phyloP scores from a whole-genome alignment of 2,888 invertebrate genomes.

The Hyposoter dolosus region DNA sequence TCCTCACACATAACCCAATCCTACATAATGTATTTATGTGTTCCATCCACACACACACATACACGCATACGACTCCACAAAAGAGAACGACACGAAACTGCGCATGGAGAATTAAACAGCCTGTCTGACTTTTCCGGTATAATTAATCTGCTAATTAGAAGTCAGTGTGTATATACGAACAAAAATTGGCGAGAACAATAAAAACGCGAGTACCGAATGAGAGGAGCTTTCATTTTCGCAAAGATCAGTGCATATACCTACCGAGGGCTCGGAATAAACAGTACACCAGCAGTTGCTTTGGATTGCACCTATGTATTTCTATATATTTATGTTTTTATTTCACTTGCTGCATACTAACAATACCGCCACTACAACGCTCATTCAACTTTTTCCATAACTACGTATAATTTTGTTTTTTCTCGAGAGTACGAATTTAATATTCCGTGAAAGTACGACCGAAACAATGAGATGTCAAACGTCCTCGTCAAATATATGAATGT shows the following conservation, averaged over 20 bases:
- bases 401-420: not conserved
- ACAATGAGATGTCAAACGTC: conserved; percentile 20
- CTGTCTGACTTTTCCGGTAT: conserved; percentile 66
- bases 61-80: not conserved
- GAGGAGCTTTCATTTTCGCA: conserved; percentile 32
- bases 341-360: conserved; percentile 26
- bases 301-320: not conserved
- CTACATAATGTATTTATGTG: not conserved
- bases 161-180: conserved; percentile 54
- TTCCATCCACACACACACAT: not conserved
- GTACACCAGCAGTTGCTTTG: not conserved
- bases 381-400: not conserved
- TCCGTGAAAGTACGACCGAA: not conserved
- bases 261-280: conserved; percentile 25
- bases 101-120: conserved; percentile 61
- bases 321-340: conserved; percentile 7
- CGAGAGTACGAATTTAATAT: not conserved
- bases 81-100: conserved; percentile 48
- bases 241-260: conserved; percentile 43
- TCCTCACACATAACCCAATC: conserved; percentile 5
- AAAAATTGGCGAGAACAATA: conserved; percentile 72
- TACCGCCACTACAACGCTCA: conserved; percentile 24
- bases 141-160: conserved; percentile 78
- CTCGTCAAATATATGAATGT: not conserved
- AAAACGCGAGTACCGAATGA: conserved; percentile 58